Percentiles rank a stretch among this genome's conserved stretches.
Evolutionary conservation across 2,113 vertebrate species (phyloP).

Genomic region (Platysternon megacephalum): DNA sequence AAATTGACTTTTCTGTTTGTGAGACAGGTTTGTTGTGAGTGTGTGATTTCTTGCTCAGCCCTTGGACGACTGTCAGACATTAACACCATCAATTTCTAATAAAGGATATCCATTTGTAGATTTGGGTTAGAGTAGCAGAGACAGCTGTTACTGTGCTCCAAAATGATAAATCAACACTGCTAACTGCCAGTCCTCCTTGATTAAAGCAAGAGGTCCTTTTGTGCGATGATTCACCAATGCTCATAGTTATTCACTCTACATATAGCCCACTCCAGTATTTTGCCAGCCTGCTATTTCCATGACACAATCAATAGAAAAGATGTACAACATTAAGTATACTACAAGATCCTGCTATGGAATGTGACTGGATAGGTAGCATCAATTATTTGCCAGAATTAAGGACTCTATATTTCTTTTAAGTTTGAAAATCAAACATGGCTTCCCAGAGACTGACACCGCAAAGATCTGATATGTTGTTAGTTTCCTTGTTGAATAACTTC

Average conservation of each 20-base stretch:
- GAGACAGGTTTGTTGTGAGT: not conserved
- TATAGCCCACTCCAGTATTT: not conserved
- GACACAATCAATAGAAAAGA: constrained; percentile 61
- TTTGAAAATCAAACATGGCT: constrained; percentile 40
- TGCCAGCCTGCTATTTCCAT: constrained; percentile 57
- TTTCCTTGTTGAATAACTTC: not conserved
- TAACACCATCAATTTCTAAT: constrained; percentile 52
- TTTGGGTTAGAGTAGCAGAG: constrained; percentile 30
- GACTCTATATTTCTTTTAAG: constrained; percentile 44
- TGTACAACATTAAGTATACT: constrained; percentile 46
- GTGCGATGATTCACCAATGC: constrained; percentile 57
- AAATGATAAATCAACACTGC: constrained; percentile 68
- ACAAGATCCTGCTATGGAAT: not conserved
- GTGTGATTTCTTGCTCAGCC: not conserved
- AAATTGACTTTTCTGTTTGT: constrained; percentile 14
- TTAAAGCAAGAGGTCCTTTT: constrained; percentile 46
- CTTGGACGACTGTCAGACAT: not conserved
- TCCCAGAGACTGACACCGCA: not conserved
- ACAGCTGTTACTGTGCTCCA: constrained; percentile 68
- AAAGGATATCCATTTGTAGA: constrained; percentile 42
- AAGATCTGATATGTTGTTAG: not conserved
- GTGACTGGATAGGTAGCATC: not conserved
- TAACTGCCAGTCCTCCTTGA: constrained; percentile 68
- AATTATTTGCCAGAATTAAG: constrained; percentile 24
- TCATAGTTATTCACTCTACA: constrained; percentile 51